Base-by-base conservation (phyloP, 2,888 invertebrate genomes). In the Andrena flavipes region DNA sequence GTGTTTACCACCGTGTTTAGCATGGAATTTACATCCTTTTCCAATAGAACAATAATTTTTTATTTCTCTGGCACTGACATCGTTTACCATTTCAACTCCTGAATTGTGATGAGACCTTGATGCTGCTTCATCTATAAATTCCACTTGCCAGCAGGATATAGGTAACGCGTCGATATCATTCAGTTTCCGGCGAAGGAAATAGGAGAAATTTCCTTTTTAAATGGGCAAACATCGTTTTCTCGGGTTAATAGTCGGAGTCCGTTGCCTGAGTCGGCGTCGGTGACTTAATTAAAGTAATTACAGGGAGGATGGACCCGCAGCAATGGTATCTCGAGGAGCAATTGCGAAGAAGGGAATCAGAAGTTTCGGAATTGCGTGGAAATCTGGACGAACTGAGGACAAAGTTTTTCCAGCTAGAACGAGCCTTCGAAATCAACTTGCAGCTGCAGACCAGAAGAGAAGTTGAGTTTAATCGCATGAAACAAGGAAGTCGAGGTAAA, bases 371-470 rank as follows among this genome's bases (percentile, higher is more conserved):
- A 81, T 84, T 90, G 75, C 88, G 84, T 63, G 80, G 75, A 29
- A 89, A 84, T 75, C 89, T 90, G 30, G 72, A 67, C 26, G 85
- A 90, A 87, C 87, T 92, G 35, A 76, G 82, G 48, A 72, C 72
- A 56, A 91, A 90, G 85, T 91, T 91, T 76, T 78, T 82, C 48
- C 87, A 90, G 78, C 87, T 90, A 54, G 90, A 92, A 71, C 82
- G 83, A 75, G 90, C 91, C 68, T 92, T 91, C 77, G 82, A 87
- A 86, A 89, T 85, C 75, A 92, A 92, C 85, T 86, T 90, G 76
- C 80, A 79, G 76, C 76, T 83, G 30, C 91, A 91, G 65, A 80
- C 76, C 62, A 85, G 71, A 23, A 86, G 82, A 33, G 90, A 90
- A 82, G 78, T 79, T n/a, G 86, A 87, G 68, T 81, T 91, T 72